phyloP scores from a whole-genome alignment of 2,888 invertebrate genomes.

The Drosophila lutescens region DNA sequence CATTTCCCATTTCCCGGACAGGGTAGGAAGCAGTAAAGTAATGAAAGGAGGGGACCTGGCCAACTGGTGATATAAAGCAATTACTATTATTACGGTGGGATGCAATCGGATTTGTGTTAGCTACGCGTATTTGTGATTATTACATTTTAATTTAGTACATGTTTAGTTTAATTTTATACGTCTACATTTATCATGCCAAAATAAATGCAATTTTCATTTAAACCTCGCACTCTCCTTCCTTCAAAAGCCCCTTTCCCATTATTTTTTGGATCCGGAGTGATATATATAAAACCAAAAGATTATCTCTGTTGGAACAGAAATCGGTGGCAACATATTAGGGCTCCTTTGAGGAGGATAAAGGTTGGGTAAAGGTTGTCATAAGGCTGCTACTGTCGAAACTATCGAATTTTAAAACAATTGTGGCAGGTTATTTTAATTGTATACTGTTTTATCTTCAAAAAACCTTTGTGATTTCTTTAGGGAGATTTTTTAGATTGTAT shows the following conservation, averaged over 20 bases:
- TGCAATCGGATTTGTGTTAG: conserved; percentile 44
- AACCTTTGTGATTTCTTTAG: no score
- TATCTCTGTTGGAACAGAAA: conserved; percentile 35
- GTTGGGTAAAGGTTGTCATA: no score
- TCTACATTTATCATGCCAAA: conserved; percentile 49
- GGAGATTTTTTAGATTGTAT: no score
- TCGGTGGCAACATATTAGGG: conserved; percentile 60
- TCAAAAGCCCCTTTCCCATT: neutral
- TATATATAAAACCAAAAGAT: conserved; percentile 2
- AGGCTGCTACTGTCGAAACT: no score
- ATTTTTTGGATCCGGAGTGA: conserved; percentile 7
- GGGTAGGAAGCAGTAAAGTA: conserved; percentile 7
- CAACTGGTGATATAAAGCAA: conserved; percentile 74
- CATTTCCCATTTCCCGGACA: conserved; percentile 11
- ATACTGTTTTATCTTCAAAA: no score
- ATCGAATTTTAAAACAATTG: no score
- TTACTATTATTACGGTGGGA: conserved; percentile 58
- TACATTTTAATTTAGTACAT: conserved; percentile 56
- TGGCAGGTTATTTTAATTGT: no score
- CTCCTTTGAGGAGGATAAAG: conserved; percentile 59
- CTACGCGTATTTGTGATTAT: conserved; percentile 56
- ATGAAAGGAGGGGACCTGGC: neutral
- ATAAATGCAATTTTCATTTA: conserved; percentile 57
- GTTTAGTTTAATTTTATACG: conserved; percentile 42
- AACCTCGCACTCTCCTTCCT: neutral